phyloP scores from a whole-genome alignment of 2,888 invertebrate species.

The Netelia fuscicornis region DNA sequence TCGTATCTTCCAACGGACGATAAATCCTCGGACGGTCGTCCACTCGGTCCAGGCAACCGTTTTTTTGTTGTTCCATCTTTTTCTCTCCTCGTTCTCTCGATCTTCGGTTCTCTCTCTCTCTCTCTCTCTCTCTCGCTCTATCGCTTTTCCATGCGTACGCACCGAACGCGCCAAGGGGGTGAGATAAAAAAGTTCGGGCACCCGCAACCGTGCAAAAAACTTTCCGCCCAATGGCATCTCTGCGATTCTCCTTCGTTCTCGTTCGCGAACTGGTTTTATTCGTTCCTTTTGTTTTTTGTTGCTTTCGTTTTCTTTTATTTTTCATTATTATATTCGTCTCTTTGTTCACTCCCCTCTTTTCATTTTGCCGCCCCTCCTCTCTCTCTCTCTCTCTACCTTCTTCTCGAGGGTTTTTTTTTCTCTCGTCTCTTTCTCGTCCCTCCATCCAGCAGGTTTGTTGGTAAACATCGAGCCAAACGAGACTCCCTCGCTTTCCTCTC shows the following conservation, averaged over 20 bases:
- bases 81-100: too few relatives aligned
- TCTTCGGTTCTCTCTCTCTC: too few relatives aligned
- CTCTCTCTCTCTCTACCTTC: background rate
- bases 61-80: too few relatives aligned
- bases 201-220: slow-evolving; percentile 11
- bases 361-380: background rate
- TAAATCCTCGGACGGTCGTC: too few relatives aligned
- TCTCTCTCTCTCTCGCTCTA: background rate
- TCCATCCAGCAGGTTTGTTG: slow-evolving; percentile 50
- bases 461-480: slow-evolving; percentile 37
- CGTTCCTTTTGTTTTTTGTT: background rate
- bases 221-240: slow-evolving; percentile 34
- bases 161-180: too few relatives aligned
- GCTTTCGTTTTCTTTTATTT: too few relatives aligned
- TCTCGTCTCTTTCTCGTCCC: slow-evolving; percentile 17
- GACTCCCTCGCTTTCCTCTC: background rate
- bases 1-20: too few relatives aligned
- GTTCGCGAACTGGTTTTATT: background rate
- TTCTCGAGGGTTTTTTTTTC: too few relatives aligned
- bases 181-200: slow-evolving; percentile 22
- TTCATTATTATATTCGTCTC: slow-evolving; percentile 3
- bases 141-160: too few relatives aligned
- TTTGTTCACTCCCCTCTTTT: background rate
- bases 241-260: slow-evolving; percentile 17
- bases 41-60: too few relatives aligned